Conservation (phyloP, 2,113 vertebrate genomes). For the Crotophaga sulcirostris region DNA sequence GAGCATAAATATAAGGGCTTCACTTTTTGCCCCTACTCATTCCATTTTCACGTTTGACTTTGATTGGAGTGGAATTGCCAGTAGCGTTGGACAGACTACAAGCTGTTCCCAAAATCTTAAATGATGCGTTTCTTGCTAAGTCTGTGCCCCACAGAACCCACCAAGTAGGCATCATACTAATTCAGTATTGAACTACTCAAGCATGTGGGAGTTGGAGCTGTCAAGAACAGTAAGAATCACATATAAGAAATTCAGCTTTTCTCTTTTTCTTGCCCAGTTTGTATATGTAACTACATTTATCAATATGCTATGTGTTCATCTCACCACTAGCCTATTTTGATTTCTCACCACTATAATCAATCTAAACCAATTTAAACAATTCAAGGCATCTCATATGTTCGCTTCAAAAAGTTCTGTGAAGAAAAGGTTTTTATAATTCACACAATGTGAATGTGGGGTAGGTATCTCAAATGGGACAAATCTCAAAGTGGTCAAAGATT, state of each 20-base stretch:
- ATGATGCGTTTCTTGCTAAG: neutral
- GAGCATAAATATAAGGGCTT: neutral
- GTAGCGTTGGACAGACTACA: slow-evolving; percentile 14
- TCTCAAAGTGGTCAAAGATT: neutral
- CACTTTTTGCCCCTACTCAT: rapidly evolving
- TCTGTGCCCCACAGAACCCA: neutral
- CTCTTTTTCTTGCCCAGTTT: slow-evolving; percentile 33
- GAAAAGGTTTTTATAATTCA: neutral
- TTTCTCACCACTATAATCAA: slow-evolving; percentile 27
- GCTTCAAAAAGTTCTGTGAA: neutral
- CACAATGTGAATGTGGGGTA: rapidly evolving
- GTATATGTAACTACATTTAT: slow-evolving; percentile 54
- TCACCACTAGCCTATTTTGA: slow-evolving; percentile 2
- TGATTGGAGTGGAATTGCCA: neutral
- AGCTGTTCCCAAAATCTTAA: slow-evolving; percentile 36
- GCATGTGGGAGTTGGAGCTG: slow-evolving; percentile 66
- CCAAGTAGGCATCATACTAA: slow-evolving; percentile 63
- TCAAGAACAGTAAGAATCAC: slow-evolving; percentile 66
- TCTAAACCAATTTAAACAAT: slow-evolving; percentile 19
- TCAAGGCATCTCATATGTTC: neutral
- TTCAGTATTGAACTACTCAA: slow-evolving; percentile 69
- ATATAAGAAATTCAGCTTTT: slow-evolving; percentile 23
- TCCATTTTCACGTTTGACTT: neutral
- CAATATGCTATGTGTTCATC: slow-evolving; percentile 33
- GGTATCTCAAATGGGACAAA: neutral